Conservation (phyloP, 1,140 invertebrate species). For the Atta cephalotes region DNA sequence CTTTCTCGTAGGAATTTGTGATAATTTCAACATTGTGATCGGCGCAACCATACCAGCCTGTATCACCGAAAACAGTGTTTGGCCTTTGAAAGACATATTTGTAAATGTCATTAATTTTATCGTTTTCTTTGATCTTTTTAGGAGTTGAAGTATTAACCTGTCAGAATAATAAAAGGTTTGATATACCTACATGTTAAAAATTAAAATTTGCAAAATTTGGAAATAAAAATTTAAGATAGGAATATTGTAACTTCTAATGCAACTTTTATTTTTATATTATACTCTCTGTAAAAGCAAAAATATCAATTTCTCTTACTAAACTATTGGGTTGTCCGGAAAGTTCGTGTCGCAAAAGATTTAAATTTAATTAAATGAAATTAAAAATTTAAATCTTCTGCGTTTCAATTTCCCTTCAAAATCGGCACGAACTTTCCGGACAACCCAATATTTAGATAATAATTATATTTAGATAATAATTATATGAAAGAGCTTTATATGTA, state of each 20-base stretch:
- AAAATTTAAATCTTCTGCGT: too few relatives aligned
- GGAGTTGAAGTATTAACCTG: slow-evolving; percentile 69
- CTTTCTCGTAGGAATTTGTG: slow-evolving; percentile 74
- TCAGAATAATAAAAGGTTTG: slow-evolving; percentile 7
- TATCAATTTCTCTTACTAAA: neutral
- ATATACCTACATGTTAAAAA: neutral
- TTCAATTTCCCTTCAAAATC: too few relatives aligned
- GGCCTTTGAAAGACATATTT: slow-evolving; percentile 68
- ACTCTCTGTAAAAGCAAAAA: neutral
- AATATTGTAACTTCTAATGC: neutral
- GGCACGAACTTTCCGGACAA: too few relatives aligned
- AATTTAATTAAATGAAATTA: too few relatives aligned
- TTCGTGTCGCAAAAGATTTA: too few relatives aligned
- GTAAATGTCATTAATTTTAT: neutral
- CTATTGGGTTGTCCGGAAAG: neutral
- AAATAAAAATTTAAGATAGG: neutral
- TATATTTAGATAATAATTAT: neutral
- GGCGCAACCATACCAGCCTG: slow-evolving; percentile 88
- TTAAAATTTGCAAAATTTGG: too few relatives aligned
- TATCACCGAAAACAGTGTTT: slow-evolving; percentile 80
- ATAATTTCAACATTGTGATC: slow-evolving; percentile 81
- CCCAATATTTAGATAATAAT: too few relatives aligned
- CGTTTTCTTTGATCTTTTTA: neutral
- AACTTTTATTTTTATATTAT: neutral
- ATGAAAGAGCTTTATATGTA: neutral